Evolutionary conservation across 2,113 vertebrate species (phyloP).

Genomic region (Odocoileus virginianus): DNA sequence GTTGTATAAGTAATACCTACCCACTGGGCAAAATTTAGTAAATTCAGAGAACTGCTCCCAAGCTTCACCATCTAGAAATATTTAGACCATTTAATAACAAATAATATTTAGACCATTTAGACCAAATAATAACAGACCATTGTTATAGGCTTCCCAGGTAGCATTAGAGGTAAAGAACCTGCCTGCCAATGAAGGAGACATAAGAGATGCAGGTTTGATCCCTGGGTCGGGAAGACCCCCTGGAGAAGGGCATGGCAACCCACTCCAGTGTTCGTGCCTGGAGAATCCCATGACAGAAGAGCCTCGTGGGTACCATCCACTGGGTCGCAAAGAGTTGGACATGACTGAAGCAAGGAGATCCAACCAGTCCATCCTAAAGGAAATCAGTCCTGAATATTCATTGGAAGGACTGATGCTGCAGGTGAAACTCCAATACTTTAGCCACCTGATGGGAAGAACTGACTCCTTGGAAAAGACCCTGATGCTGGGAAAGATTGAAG

Average conservation of each 20-base stretch:
- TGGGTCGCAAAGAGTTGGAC: background rate
- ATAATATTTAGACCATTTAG: too few relatives aligned
- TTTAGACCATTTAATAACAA: too few relatives aligned
- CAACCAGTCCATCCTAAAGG: background rate
- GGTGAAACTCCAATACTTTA: background rate
- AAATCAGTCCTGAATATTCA: background rate
- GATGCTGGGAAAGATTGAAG: background rate
- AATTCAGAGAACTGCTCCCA: background rate
- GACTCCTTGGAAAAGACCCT: background rate
- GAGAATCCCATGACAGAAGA: background rate
- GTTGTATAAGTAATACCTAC: background rate
- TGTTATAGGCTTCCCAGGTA: background rate
- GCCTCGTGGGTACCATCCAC: background rate
- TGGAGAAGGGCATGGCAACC: background rate
- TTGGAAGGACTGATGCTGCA: background rate
- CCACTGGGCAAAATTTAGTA: background rate
- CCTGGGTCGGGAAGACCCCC: background rate
- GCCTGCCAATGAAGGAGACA: background rate
- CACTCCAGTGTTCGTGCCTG: background rate
- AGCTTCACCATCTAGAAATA: background rate
- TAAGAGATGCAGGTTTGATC: background rate
- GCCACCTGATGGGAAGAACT: background rate
- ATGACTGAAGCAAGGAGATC: background rate
- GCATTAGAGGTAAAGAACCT: background rate
- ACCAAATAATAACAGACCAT: background rate